These are phyloP conservation scores for Cricetomys ansorgei DNA, from an alignment of 2,113 vertebrate species.

Conservation along the genomic window DNA sequence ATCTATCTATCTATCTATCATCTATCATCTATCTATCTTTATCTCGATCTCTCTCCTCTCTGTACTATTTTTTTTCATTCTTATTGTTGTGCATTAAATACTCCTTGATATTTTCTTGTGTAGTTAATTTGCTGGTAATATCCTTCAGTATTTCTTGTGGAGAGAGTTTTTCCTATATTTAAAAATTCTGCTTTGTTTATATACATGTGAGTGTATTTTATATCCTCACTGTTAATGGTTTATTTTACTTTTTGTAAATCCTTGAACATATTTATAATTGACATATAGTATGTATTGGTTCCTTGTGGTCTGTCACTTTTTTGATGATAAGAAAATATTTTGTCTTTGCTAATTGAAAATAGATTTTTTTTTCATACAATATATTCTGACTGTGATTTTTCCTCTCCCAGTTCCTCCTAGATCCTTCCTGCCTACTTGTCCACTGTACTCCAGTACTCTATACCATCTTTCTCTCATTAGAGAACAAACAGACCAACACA, in stretches of 20 bases:
- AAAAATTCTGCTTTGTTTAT: neutral
- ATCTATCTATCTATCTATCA: neutral
- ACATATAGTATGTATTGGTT: neutral
- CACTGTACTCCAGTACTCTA: neutral
- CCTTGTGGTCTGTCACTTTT: neutral
- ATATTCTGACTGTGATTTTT: neutral
- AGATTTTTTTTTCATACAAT: neutral
- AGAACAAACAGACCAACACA: neutral
- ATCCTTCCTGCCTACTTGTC: neutral
- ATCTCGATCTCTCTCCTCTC: neutral
- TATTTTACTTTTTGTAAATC: constrained; percentile 1
- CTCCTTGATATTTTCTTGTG: neutral
- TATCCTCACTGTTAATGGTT: neutral
- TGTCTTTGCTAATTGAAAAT: neutral
- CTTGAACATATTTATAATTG: neutral
- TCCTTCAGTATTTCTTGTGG: neutral
- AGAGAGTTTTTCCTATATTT: neutral
- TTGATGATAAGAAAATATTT: neutral
- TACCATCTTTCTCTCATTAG: neutral
- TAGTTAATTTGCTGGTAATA: neutral
- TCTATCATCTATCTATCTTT: neutral
- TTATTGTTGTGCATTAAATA: neutral
- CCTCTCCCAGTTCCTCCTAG: neutral
- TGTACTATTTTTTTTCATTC: neutral
- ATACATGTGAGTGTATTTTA: neutral